phyloP scores from a whole-genome alignment of 2,113 vertebrate species.

The Patagioenas fasciata region DNA sequence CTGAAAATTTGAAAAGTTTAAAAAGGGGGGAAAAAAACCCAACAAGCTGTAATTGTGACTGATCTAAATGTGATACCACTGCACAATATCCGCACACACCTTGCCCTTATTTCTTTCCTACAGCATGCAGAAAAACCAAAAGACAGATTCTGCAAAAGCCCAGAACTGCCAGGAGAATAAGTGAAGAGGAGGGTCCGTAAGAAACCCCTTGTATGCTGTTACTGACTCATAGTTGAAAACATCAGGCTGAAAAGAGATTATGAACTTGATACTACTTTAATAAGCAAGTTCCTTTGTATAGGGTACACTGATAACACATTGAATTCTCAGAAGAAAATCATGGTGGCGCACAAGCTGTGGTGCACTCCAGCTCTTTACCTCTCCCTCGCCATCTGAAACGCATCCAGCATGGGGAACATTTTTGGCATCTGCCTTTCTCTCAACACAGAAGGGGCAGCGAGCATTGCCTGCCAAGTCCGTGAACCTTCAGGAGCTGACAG shows the following conservation, averaged over 20 bases:
- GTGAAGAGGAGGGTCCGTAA: not conserved
- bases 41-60: not conserved
- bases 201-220: not conserved
- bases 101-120: not conserved
- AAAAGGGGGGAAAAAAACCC: not conserved
- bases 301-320: not conserved
- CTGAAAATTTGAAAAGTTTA: not conserved
- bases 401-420: not conserved
- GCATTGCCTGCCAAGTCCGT: not conserved
- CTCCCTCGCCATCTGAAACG: not conserved
- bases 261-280: not conserved
- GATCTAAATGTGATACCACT: not conserved
- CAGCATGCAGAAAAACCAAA: not conserved
- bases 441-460: conserved; percentile 38
- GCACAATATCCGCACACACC: not conserved
- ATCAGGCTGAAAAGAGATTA: not conserved
- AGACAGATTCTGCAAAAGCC: not conserved
- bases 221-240: not conserved
- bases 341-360: not conserved
- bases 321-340: not conserved
- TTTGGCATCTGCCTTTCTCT: not conserved
- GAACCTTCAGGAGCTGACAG: conserved; percentile 21
- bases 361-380: not conserved
- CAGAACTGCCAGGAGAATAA: not conserved
- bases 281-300: not conserved